phyloP scores from a whole-genome alignment of 2,113 vertebrate genomes.

The Osmerus mordax region DNA sequence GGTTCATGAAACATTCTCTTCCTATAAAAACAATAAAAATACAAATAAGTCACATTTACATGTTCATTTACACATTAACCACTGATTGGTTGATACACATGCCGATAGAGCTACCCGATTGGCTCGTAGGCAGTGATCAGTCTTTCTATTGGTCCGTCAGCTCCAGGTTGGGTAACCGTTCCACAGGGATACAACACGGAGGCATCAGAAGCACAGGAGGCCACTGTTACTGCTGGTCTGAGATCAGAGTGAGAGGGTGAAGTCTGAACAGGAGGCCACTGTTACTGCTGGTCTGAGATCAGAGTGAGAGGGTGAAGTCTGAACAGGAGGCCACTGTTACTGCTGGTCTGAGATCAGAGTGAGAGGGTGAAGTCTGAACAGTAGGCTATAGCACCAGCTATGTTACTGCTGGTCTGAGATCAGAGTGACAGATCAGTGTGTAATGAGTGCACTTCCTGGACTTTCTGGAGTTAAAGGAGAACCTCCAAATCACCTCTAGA shows the following conservation, averaged over 20 bases:
- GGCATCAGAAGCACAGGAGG: constrained; percentile 63
- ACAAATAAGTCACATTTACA: neutral
- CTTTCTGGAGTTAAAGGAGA: too few relatives aligned
- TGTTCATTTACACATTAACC: constrained; percentile 9
- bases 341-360: neutral
- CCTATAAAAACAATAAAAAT: constrained; percentile 31
- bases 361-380: neutral
- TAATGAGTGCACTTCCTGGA: too few relatives aligned
- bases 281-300: neutral
- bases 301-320: neutral
- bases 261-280: constrained; percentile 29
- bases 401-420: neutral
- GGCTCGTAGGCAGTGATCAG: constrained; percentile 46
- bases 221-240: neutral
- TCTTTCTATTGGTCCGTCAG: constrained; percentile 61
- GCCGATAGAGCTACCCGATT: constrained; percentile 51
- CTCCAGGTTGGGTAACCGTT: constrained; percentile 70
- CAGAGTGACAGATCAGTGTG: neutral
- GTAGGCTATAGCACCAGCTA: neutral
- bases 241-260: constrained; percentile 1
- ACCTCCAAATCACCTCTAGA: too few relatives aligned
- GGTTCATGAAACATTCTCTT: constrained; percentile 2
- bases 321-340: neutral
- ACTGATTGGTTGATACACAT: constrained; percentile 53
- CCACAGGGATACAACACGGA: too few relatives aligned